A percentile compares a stretch with the other conserved stretches of the same genome.
Evolutionary conservation across 2,888 invertebrate genomes (phyloP).

Genomic region (Suillia variegata): DNA sequence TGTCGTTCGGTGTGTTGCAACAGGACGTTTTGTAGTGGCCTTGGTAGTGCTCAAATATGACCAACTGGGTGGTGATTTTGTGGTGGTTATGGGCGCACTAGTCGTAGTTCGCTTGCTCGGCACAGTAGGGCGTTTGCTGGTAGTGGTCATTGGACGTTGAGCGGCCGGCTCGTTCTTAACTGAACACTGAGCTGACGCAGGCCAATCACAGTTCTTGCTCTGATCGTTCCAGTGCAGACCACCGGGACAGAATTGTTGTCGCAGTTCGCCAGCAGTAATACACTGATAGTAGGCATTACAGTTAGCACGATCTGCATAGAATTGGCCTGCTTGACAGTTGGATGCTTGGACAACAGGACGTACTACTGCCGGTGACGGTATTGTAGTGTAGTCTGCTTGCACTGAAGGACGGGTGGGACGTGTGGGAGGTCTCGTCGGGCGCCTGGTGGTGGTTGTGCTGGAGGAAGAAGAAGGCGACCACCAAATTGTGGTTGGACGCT

Average conservation of each 20-base stretch:
- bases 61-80: background rate
- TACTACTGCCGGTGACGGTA: conserved; percentile 61
- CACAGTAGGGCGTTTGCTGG: conserved; percentile 46
- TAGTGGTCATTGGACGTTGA: conserved; percentile 56
- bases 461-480: conserved; percentile 55
- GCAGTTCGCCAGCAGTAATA: conserved; percentile 70
- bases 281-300: conserved; percentile 81
- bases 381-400: conserved; percentile 47
- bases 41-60: conserved; percentile 6
- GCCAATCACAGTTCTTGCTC: conserved; percentile 80
- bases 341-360: conserved; percentile 60
- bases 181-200: conserved; percentile 72
- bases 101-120: conserved; percentile 36
- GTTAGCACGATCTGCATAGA: conserved; percentile 68
- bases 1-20: conserved; percentile 32
- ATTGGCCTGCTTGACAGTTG: conserved; percentile 63
- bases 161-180: conserved; percentile 41
- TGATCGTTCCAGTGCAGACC: conserved; percentile 80
- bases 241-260: conserved; percentile 76
- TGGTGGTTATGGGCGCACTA: conserved; percentile 6
- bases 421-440: conserved; percentile 38
- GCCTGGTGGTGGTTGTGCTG: conserved; percentile 39
- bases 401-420: conserved; percentile 26
- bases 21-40: conserved; percentile 27
- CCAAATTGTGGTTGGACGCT: conserved; percentile 61